phyloP scores from a whole-genome alignment of 1,140 invertebrate species.

The Panagrolaimus sp. region DNA sequence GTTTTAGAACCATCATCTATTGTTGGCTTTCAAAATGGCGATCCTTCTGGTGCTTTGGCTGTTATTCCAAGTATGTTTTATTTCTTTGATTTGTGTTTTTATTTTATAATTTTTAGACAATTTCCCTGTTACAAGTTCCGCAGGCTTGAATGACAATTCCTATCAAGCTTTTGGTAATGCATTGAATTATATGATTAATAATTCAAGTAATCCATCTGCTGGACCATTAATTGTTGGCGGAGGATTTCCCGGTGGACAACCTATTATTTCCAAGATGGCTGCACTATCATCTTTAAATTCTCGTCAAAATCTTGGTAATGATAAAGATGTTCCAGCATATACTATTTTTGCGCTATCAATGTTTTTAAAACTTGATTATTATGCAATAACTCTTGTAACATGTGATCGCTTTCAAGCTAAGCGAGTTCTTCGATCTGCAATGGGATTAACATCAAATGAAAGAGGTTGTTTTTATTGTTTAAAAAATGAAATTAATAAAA shows the following conservation, averaged over 20 bases:
- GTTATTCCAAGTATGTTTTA: no score
- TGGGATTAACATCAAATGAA: background rate
- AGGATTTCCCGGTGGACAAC: background rate
- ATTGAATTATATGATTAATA: no score
- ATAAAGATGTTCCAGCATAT: background rate
- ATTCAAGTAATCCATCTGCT: no score
- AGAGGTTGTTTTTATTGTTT: no score
- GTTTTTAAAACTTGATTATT: background rate
- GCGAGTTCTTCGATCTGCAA: background rate
- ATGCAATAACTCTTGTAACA: constrained; percentile 1
- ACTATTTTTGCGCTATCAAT: background rate
- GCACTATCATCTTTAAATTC: no score
- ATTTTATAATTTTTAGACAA: background rate
- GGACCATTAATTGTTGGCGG: background rate
- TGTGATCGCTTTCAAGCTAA: background rate
- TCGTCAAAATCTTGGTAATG: background rate
- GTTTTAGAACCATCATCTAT: background rate
- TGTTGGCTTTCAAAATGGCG: background rate
- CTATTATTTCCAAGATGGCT: background rate
- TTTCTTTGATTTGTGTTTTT: background rate
- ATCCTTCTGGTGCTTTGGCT: background rate
- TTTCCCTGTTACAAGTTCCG: background rate
- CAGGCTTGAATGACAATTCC: background rate
- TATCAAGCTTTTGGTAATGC: background rate
- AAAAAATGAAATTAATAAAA: no score